Percentiles rank a stretch among this genome's conserved stretches.
Evolutionary conservation across 2,888 invertebrate species (phyloP).

Genomic region (Morpho achilles): DNA sequence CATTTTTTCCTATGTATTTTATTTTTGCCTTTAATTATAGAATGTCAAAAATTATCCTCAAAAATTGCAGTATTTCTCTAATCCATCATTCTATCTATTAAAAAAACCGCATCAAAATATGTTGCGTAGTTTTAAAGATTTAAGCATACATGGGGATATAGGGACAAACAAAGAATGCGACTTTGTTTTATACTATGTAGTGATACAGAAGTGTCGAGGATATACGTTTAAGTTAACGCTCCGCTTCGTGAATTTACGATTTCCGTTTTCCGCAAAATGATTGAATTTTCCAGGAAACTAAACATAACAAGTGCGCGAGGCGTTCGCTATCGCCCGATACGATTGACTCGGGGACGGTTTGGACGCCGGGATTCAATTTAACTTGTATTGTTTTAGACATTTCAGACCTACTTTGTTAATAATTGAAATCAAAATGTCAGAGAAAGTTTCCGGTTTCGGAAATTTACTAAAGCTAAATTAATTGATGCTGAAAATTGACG

Average conservation of each 20-base stretch:
- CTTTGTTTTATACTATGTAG: too few species aligned
- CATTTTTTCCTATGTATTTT: too few species aligned
- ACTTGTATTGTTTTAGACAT: constrained; percentile 9
- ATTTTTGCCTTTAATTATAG: too few species aligned
- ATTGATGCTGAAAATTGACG: background rate
- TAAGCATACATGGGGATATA: too few species aligned
- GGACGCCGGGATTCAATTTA: constrained; percentile 24
- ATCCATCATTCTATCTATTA: too few species aligned
- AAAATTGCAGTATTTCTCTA: too few species aligned
- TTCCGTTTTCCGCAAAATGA: constrained; percentile 27
- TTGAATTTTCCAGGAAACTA: constrained; percentile 29
- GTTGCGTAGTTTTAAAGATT: too few species aligned
- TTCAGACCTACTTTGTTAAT: constrained; percentile 2
- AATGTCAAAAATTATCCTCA: too few species aligned
- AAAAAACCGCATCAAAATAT: too few species aligned
- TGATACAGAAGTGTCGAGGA: constrained; percentile 10
- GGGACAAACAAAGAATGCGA: too few species aligned
- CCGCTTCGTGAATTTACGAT: constrained; percentile 26
- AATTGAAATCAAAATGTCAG: background rate
- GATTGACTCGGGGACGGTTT: constrained; percentile 49
- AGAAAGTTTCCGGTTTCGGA: constrained; percentile 1
- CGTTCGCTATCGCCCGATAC: constrained; percentile 21
- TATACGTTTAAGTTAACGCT: constrained; percentile 23
- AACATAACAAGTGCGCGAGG: constrained; percentile 23
- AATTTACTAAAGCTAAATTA: background rate